Percentiles rank a stretch among this genome's conserved stretches.
These are phyloP conservation scores for Synanthedon myopaeformis DNA, from an alignment of 2,888 invertebrate genomes.

Conservation along the genomic window DNA sequence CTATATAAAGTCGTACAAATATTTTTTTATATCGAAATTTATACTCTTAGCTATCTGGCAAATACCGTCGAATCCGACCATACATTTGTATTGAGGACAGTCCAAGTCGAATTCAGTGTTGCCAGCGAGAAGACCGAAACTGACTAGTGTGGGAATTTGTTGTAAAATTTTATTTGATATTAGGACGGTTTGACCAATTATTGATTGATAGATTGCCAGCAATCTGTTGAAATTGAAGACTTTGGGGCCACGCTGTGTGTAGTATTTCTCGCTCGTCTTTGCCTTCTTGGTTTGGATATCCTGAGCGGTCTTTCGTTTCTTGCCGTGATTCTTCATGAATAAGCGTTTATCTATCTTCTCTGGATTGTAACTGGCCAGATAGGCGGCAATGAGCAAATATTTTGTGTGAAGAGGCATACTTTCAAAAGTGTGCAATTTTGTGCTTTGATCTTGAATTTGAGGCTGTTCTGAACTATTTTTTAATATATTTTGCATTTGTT, in stretches of 20 bases:
- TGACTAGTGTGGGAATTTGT: slow-evolving; percentile 89
- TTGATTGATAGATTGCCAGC: slow-evolving; percentile 90
- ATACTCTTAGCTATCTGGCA: slow-evolving; percentile 81
- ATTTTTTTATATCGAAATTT: slow-evolving; percentile 80
- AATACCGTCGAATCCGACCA: slow-evolving; percentile 85
- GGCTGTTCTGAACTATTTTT: slow-evolving; percentile 76
- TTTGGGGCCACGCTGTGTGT: slow-evolving; percentile 84
- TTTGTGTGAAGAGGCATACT: slow-evolving; percentile 88
- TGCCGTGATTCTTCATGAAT: slow-evolving; percentile 84
- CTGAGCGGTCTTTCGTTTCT: slow-evolving; percentile 75
- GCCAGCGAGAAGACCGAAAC: slow-evolving; percentile 81
- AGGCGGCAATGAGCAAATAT: slow-evolving; percentile 89
- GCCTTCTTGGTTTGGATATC: slow-evolving; percentile 73
- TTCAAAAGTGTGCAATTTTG: slow-evolving; percentile 18
- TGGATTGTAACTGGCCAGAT: slow-evolving; percentile 93
- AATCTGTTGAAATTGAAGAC: slow-evolving; percentile 84
- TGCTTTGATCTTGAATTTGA: slow-evolving; percentile 43
- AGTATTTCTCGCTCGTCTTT: slow-evolving; percentile 66
- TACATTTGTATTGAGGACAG: slow-evolving; percentile 87
- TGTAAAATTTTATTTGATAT: slow-evolving; percentile 88
- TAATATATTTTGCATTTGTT: slow-evolving; percentile 81
- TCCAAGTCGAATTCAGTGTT: slow-evolving; percentile 82
- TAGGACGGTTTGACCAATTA: slow-evolving; percentile 85
- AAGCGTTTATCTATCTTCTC: slow-evolving; percentile 87
- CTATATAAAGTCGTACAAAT: slow-evolving; percentile 77